Percentiles rank a stretch among this genome's conserved stretches.
These are phyloP conservation scores for Steinernema carpocapsae DNA, from an alignment of 2,888 invertebrate genomes.

Conservation along the genomic window DNA sequence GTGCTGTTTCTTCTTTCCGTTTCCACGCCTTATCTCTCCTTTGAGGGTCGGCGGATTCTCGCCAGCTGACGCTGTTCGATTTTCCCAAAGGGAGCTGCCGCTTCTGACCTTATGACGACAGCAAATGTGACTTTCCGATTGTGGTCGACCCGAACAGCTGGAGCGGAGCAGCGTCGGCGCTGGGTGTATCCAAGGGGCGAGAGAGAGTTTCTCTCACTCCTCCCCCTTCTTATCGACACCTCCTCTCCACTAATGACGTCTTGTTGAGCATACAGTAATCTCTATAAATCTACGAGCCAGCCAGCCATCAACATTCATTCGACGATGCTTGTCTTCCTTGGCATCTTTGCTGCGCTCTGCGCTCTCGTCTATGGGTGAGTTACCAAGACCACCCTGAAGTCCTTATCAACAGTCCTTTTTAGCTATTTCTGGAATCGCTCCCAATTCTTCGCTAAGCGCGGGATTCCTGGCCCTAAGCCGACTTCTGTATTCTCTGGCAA, in stretches of 20 bases:
- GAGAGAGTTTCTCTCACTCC: background rate
- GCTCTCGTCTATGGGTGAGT: slow-evolving; percentile 38
- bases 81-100: background rate
- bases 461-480: slow-evolving; percentile 38
- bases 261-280: background rate
- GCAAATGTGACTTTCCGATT: background rate
- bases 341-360: slow-evolving; percentile 14
- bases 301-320: slow-evolving; percentile 2
- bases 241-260: background rate
- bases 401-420: background rate
- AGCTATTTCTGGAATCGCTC: slow-evolving; percentile 39
- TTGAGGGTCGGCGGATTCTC: background rate
- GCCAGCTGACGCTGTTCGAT: slow-evolving; percentile 22
- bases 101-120: background rate
- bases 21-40: background rate
- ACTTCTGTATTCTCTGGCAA: slow-evolving; percentile 39
- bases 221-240: slow-evolving; percentile 21
- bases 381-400: background rate
- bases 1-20: background rate
- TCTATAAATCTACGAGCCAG: slow-evolving; percentile 10
- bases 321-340: slow-evolving; percentile 31
- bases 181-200: background rate
- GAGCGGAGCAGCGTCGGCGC: slow-evolving; percentile 15
- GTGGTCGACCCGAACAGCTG: slow-evolving; percentile 25
- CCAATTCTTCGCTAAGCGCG: slow-evolving; percentile 37